These are phyloP conservation scores for Aphelinus atriplicis DNA, from an alignment of 1,140 invertebrate species.

Conservation along the genomic window DNA sequence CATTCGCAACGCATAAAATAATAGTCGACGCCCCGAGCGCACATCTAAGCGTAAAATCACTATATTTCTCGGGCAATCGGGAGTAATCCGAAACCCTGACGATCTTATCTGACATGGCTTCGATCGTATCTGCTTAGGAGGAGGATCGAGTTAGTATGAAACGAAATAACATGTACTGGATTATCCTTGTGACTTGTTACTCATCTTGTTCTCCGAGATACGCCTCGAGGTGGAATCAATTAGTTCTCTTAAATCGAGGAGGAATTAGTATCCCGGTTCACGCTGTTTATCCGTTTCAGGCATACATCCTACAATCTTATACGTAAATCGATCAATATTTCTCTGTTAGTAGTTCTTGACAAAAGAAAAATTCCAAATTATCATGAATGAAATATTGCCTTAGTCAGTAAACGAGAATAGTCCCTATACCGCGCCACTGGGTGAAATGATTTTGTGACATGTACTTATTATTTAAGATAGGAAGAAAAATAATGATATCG, in stretches of 20 bases:
- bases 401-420: too few relatives aligned
- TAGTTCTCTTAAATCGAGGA: not conserved
- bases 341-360: not conserved
- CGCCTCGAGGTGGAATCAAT: not conserved
- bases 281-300: not conserved
- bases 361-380: not conserved
- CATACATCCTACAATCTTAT: too few relatives aligned
- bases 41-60: not conserved
- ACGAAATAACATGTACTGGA: not conserved
- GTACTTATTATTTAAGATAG: too few relatives aligned
- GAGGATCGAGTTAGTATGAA: not conserved
- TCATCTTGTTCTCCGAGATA: not conserved
- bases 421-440: too few relatives aligned
- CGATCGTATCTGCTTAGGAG: not conserved
- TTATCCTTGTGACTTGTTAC: not conserved
- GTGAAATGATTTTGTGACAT: too few relatives aligned
- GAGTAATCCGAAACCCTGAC: conserved; percentile 26
- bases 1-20: not conserved
- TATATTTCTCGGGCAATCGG: conserved; percentile 20
- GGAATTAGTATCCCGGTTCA: not conserved
- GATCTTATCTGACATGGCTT: not conserved
- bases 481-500: too few relatives aligned
- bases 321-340: not conserved
- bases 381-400: too few relatives aligned
- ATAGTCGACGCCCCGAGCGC: not conserved